Evolutionary conservation across 2,888 invertebrate species (phyloP).

Genomic region (Magallana nippona): DNA sequence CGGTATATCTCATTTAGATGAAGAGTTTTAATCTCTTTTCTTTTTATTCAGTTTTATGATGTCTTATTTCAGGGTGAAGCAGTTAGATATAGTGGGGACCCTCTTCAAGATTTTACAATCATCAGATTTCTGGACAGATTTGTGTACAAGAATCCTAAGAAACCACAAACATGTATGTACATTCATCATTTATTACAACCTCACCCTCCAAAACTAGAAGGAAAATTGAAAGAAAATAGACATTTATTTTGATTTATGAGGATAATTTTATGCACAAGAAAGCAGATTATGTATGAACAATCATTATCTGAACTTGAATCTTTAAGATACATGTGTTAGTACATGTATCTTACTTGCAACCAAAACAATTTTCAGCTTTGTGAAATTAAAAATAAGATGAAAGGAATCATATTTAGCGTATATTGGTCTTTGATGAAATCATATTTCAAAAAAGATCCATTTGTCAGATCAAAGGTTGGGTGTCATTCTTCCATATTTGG

Average conservation of each 20-base stretch:
- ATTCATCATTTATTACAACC: background rate
- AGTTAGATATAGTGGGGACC: constrained; percentile 94
- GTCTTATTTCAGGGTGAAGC: constrained; percentile 80
- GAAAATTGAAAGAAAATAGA: no score
- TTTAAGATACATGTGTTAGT: no score
- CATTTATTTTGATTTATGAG: no score
- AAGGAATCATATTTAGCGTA: background rate
- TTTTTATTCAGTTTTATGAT: background rate
- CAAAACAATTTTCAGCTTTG: no score
- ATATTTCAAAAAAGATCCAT: background rate
- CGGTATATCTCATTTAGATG: no score
- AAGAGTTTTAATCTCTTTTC: no score
- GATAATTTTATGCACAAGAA: no score
- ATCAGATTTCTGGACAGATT: constrained; percentile 96
- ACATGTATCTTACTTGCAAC: no score
- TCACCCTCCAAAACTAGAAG: no score
- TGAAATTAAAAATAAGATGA: no score
- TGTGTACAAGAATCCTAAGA: constrained; percentile 92
- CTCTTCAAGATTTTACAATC: constrained; percentile 93
- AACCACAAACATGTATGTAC: constrained; percentile 64
- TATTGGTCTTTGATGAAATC: background rate
- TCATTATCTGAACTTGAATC: no score
- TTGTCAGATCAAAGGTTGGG: background rate
- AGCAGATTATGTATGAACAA: no score
- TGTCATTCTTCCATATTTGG: background rate